These are phyloP conservation scores for Myotis davidii DNA, from an alignment of 2,113 vertebrate species.

Conservation along the genomic window DNA sequence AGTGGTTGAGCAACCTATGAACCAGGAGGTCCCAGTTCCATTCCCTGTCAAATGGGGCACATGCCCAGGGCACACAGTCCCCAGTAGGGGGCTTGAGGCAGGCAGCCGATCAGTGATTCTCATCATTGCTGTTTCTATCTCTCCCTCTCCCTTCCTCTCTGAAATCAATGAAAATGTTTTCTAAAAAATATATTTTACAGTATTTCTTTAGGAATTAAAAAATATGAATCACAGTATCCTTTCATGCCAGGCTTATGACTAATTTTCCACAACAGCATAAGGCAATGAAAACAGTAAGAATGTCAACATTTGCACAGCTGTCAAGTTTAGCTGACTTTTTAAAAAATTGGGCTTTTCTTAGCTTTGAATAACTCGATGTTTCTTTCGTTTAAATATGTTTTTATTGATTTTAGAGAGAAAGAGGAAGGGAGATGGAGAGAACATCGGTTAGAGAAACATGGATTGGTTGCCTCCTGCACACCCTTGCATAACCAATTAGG, in stretches of 20 bases:
- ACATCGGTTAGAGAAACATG: too few species aligned
- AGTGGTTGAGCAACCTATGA: too few species aligned
- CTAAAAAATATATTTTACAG: background rate
- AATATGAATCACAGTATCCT: background rate
- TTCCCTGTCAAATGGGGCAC: too few species aligned
- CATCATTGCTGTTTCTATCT: too few species aligned
- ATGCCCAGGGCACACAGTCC: too few species aligned
- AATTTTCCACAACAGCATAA: constrained; percentile 58
- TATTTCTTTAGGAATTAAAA: constrained; percentile 46
- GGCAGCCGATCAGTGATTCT: too few species aligned
- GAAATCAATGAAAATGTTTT: too few species aligned
- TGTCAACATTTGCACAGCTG: constrained; percentile 50
- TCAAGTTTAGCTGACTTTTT: constrained; percentile 40
- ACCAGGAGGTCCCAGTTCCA: too few species aligned
- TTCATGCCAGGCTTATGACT: constrained; percentile 37
- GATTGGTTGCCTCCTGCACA: background rate
- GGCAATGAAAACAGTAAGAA: constrained; percentile 37
- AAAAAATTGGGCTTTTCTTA: background rate
- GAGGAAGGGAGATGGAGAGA: background rate
- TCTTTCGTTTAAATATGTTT: background rate
- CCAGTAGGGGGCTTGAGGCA: too few species aligned
- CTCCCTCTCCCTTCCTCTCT: too few species aligned
- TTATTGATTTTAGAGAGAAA: background rate
- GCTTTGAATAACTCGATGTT: background rate
- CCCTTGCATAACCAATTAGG: background rate